Evolutionary conservation across 2,113 vertebrate genomes (phyloP), one percentile per base, ranked within the genome.

Genomic region (Morone chrysops): DNA sequence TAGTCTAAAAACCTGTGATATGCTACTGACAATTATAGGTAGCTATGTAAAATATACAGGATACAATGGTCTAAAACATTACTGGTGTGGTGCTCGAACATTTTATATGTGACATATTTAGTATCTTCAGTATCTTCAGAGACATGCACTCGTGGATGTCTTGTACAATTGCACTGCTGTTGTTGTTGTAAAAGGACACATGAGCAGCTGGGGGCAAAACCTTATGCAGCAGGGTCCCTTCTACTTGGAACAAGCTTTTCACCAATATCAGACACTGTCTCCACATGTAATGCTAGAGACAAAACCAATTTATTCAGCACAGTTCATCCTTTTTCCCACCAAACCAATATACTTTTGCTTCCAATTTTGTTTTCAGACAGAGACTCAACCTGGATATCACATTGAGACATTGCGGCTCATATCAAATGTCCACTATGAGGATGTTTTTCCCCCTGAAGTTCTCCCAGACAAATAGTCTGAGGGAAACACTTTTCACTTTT

Each of bases 291-390:
- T 25, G 38, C 62, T 45, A 62, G 47, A 85, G 51, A 76, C 81
- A 59, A 84, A 84, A 78, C 60, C 78, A 53, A 78, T 85, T 86
- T 78, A 78, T 67, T 82, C 56, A 18, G 22, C 69, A 63, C 67
- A 48, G 45, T 62, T 77, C 68, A 45, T 63, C 8, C 12, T 25
- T 60, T 60, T 65, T 48, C 45, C 36, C 4, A 47, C 25, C 14
- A 72, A 62, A 22, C n/a, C 14, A 41, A 40, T 22, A 53, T 9
- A 61, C 20, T 62, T 78, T 47, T 59, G 36, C 54, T 71, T 82
- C 11, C 61, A 61, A 40, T 79, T 62, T 53, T 50, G 25, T 77
- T 63, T 62, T 59, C 51, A 82, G 48, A 20, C 36, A 59, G 25
- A 76, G 38, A 76, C 47, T 38, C 53, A 50, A 50, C 48, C 60